These are phyloP conservation scores for Asobara japonica DNA, from an alignment of 1,140 invertebrate genomes.

Conservation along the genomic window DNA sequence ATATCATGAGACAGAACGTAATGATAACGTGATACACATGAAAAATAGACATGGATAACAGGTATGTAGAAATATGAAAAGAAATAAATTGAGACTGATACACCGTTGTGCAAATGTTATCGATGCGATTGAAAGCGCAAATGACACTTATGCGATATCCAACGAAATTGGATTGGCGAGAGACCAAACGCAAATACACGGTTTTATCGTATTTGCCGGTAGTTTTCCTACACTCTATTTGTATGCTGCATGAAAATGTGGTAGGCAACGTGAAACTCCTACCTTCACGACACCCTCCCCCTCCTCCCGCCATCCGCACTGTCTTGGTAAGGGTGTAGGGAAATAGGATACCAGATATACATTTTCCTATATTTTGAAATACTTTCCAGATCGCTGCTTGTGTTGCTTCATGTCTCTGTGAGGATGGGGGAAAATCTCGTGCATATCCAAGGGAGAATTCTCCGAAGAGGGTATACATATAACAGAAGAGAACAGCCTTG, in stretches of 20 bases:
- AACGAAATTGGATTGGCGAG: slow-evolving; percentile 41
- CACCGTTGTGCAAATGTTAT: slow-evolving; percentile 28
- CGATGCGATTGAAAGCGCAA: slow-evolving; percentile 38
- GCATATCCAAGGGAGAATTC: neutral
- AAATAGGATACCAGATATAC: slow-evolving; percentile 5
- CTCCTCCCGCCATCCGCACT: neutral
- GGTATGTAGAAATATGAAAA: slow-evolving; percentile 19
- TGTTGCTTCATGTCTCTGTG: neutral
- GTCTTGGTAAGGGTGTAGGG: neutral
- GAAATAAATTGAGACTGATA: neutral
- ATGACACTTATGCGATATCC: slow-evolving; percentile 36
- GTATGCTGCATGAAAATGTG: neutral
- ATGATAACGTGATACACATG: neutral
- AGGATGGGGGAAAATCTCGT: neutral
- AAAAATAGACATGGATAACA: neutral
- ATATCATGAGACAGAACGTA: neutral
- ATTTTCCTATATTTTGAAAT: slow-evolving; percentile 13
- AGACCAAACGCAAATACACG: slow-evolving; percentile 32
- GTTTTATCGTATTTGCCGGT: slow-evolving; percentile 15
- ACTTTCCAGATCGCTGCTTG: neutral
- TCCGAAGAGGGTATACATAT: neutral
- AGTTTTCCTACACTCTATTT: neutral
- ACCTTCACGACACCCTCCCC: neutral
- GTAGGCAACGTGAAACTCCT: neutral
- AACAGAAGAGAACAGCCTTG: neutral